Base-by-base conservation (phyloP, 2,113 vertebrate species). In the Marmota flaviventris region DNA sequence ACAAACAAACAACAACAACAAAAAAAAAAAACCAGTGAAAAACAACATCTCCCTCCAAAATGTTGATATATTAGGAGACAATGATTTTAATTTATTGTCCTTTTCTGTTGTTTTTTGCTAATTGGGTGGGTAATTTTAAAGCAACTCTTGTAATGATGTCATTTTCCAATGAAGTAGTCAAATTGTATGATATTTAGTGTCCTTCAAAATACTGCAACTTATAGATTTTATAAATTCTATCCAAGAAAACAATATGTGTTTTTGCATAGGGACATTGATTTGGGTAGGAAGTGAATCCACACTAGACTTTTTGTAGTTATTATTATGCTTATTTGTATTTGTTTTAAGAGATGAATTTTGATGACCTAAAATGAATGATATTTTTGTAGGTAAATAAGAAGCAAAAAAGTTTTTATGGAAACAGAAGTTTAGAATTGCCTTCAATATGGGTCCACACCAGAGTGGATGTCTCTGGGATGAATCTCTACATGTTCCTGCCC, bases 401-500 rank as follows among this genome's bases (percentile, higher is more conserved):
- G 6, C 5, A 70, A 85, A 1, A 27, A 24, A 10, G 32, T 56
- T 20, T 37, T n/a, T 10, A 1, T 61, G 37, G 25, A 34, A 34
- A 73, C 13, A 42, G 11, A 79, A 76, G 14, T 0, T 85, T 42
- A 48, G 1, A 37, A 53, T 77, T 56, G 10, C 1, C 8, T 16
- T 75, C 85, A 8, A 51, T 20, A 3, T 42, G 10, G 8, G 10
- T 53, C 13, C 58, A 39, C 10, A 17, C 3, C 7, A 5, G 18
- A 51, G 6, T 25, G 8, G 53, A 45, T 6, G 39, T 16, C 4
- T 4, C 1, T 18, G 20, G 34, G 2, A 1, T 27, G 14, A 25
- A 8, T n/a, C 27, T 5, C 34, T 48, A 1, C 0, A 10, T 53
- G 12, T 0, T 27, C 6, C 72, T 16, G 0, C 7, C 51, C 17